Conservation (phyloP, 2,113 vertebrate species). For the Pardalotus punctatus region DNA sequence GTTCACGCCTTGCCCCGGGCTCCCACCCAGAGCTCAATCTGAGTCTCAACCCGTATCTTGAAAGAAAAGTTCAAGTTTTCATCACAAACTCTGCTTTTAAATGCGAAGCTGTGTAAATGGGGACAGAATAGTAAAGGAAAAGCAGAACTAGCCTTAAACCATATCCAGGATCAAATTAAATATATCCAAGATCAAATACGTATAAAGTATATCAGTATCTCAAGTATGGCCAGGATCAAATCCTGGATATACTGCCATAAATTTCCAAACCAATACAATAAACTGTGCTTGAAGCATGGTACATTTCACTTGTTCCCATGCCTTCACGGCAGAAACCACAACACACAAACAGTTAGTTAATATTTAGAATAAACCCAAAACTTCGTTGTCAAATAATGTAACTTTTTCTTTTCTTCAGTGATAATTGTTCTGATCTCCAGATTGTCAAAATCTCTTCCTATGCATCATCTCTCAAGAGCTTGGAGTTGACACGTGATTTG, state of each 20-base stretch:
- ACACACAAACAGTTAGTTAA: background rate
- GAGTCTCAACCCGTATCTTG: background rate
- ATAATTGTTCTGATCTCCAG: background rate
- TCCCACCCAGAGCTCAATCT: background rate
- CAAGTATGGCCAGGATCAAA: background rate
- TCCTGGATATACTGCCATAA: background rate
- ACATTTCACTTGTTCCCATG: background rate
- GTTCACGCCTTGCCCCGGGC: background rate
- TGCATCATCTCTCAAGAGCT: background rate
- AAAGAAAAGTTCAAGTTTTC: background rate
- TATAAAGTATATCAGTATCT: background rate
- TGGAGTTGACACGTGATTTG: background rate
- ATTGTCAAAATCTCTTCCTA: background rate
- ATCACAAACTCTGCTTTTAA: background rate
- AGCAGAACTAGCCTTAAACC: background rate
- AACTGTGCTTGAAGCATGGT: background rate
- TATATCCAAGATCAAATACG: background rate
- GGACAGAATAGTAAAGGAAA: background rate
- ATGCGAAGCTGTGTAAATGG: background rate
- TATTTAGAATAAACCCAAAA: background rate
- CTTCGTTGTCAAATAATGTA: background rate
- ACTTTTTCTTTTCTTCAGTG: background rate
- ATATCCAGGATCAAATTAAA: background rate
- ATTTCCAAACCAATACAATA: background rate
- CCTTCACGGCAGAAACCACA: accelerated